Evolutionary conservation across 2,888 invertebrate genomes (phyloP), one percentile per base, ranked within the genome.

Genomic region (Cryptocephalus moraei): DNA sequence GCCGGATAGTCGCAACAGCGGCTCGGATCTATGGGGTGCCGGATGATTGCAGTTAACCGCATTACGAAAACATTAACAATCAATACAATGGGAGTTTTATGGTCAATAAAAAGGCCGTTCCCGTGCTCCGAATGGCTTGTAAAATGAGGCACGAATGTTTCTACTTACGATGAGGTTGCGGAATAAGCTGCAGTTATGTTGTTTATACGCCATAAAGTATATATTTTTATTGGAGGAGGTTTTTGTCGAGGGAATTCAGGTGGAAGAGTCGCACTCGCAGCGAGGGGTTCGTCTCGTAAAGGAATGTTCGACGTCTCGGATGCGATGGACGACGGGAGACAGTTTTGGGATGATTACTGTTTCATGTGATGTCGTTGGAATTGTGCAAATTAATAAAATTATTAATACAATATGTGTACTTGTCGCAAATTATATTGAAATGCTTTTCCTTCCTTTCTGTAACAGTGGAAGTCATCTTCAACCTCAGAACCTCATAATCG

Each of bases 31-130:
- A 22, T 22, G 22, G 22, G 22, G 22, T 22, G n/a, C 36, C 12
- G 11, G 36, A 43, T 43, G 46, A 49, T 43, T 49, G 50, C 52
- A 50, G 52, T 50, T 57, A 55, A 51, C 55, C 52, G 48, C 52
- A 47, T 51, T 51, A 54, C 48, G 49, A 44, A 49, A 49, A 51
- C 63, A 59, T 66, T 69, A 65, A 66, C 69, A 69, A 71, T 71
- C 71, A 69, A 71, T 71, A 70, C 69, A 67, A 70, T 70, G 69
- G 66, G 65, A 65, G 66, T 70, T 71, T 71, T 69, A 70, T 67
- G 66, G 65, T 65, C 68, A 65, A 70, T 71, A 70, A 71, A 67
- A 36, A 61, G 63, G 66, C 63, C 67, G 67, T 69, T 69, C 54
- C 52, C 31, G 8, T 55, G 62, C 59, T 62, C 62, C 59, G 60